Evolutionary conservation across 2,797 vertebrate species (phyloP).

Genomic region (Onychomys arenicola): DNA sequence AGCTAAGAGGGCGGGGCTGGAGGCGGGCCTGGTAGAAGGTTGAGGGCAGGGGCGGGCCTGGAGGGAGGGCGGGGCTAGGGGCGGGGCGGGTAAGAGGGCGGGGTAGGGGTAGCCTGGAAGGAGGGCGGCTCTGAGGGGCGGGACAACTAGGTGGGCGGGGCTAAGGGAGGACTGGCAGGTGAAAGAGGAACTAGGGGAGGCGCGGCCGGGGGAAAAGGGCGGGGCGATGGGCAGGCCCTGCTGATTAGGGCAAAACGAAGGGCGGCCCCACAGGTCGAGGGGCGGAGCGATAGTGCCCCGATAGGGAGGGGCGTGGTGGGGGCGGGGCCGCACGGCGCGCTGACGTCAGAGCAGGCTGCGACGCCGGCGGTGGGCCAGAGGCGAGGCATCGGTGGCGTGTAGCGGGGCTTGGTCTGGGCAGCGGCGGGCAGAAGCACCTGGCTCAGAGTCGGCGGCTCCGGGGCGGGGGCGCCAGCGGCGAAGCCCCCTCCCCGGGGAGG

Average conservation of each 20-base stretch:
- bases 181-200: not conserved
- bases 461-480: slow-evolving; percentile 66
- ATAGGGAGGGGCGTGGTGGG: not conserved
- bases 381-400: not conserved
- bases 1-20: not conserved
- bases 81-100: not conserved
- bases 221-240: not conserved
- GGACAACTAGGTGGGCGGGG: not conserved
- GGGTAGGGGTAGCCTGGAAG: not conserved
- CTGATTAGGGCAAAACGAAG: too few species aligned
- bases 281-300: not conserved
- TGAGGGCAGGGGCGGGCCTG: not conserved
- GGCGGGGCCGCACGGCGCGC: slow-evolving; percentile 63
- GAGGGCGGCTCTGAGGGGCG: not conserved
- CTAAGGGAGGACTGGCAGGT: not conserved
- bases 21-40: not conserved
- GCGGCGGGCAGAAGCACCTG: not conserved
- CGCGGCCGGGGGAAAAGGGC: not conserved
- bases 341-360: slow-evolving; percentile 79
- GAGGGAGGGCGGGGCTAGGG: not conserved
- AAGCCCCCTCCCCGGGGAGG: slow-evolving; percentile 77
- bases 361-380: not conserved
- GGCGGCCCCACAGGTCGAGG: not conserved
- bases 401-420: not conserved
- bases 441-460: slow-evolving; percentile 41